Percentiles rank a stretch among this genome's conserved stretches.
Evolutionary conservation across 2,888 invertebrate genomes (phyloP).

Genomic region (Pristionchus maxplancki): DNA sequence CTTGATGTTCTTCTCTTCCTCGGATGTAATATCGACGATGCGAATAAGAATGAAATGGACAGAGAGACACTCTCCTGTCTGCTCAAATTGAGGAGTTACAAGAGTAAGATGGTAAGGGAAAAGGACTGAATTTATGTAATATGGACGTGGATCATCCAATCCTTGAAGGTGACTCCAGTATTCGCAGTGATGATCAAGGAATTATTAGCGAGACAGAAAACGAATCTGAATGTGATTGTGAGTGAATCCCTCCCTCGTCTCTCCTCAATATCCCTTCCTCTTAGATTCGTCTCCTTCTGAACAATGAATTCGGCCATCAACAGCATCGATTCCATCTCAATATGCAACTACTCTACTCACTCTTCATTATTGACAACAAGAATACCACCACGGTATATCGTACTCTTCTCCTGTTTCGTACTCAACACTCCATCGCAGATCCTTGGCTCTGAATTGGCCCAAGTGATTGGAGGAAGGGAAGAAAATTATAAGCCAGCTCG

Average conservation of each 20-base stretch:
- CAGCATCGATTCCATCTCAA: slow-evolving; percentile 13
- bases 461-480: neutral
- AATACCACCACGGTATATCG: slow-evolving; percentile 20
- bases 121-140: neutral
- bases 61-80: slow-evolving; percentile 88
- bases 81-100: slow-evolving; percentile 89
- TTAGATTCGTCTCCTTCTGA: slow-evolving; percentile 27
- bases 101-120: slow-evolving; percentile 86
- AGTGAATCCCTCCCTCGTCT: neutral
- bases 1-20: slow-evolving; percentile 92
- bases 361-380: slow-evolving; percentile 49
- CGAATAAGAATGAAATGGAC: slow-evolving; percentile 84
- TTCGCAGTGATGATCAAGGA: slow-evolving; percentile 35
- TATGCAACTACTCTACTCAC: slow-evolving; percentile 15
- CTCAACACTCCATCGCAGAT: neutral
- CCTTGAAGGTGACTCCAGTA: slow-evolving; percentile 28
- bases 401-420: neutral
- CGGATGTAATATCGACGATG: slow-evolving; percentile 88
- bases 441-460: neutral
- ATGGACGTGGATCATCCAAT: neutral
- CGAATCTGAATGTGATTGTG: slow-evolving; percentile 20
- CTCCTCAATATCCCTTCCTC: neutral
- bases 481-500: slow-evolving; percentile 29
- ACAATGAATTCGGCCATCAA: slow-evolving; percentile 30
- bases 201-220: neutral